These are phyloP conservation scores for Esox masquinongy DNA, from an alignment of 2,797 vertebrate species.

Conservation along the genomic window DNA sequence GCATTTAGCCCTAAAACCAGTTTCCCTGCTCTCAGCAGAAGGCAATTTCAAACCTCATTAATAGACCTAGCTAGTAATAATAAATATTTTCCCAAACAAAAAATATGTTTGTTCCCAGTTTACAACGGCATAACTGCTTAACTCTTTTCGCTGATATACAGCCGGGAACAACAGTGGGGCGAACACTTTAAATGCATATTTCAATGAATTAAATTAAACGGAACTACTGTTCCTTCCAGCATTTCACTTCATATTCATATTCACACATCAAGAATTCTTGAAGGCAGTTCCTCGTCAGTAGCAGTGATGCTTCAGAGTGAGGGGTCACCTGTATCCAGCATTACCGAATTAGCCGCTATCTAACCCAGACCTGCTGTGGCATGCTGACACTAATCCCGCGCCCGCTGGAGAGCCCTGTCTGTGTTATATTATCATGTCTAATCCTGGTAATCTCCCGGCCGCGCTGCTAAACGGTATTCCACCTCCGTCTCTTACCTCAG, in stretches of 20 bases:
- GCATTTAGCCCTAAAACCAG: constrained; percentile 8
- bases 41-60: constrained; percentile 16
- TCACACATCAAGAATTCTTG: constrained; percentile 67
- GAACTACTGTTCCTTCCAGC: constrained; percentile 12
- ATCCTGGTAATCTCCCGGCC: constrained; percentile 74
- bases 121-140: constrained; percentile 4
- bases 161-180: constrained; percentile 11
- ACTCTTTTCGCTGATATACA: background rate
- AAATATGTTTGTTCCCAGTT: background rate
- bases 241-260: constrained; percentile 54
- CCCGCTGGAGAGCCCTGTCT: constrained; percentile 74
- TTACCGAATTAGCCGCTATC: constrained; percentile 81
- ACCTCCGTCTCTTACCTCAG: constrained; percentile 79
- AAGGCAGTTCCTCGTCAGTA: constrained; percentile 55
- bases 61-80: background rate
- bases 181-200: constrained; percentile 21
- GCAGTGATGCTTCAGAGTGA: constrained; percentile 61
- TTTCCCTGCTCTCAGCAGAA: background rate
- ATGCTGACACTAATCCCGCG: constrained; percentile 73
- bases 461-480: constrained; percentile 73
- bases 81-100: background rate
- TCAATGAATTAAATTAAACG: constrained; percentile 8
- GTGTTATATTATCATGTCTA: constrained; percentile 76
- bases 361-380: constrained; percentile 79
- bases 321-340: constrained; percentile 77